Evolutionary conservation across 2,113 vertebrate genomes (phyloP).

Genomic region (crab-eating macaque (Macaca fascicularis)): T2T-MFA8v1.1 NC_088394.1:13738501-13739000

Average conservation of each 20-base stretch:
- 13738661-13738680: background rate
- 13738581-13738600: background rate
- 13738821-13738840: background rate
- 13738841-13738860: background rate
- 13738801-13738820: background rate
- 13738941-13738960: background rate
- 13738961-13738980: background rate
- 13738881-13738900: background rate
- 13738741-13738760: background rate
- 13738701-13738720: background rate
- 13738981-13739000: background rate
- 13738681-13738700: background rate
- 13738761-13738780: background rate
- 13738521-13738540: background rate
- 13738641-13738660: fast-evolving
- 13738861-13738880: background rate
- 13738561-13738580: background rate
- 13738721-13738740: background rate
- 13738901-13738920: too few relatives aligned
- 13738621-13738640: background rate
- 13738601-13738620: too few relatives aligned
- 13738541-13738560: background rate
- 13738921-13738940: background rate
- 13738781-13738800: background rate
- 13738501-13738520: background rate